A percentile compares a stretch with the other conserved stretches of the same genome.
phyloP scores from a whole-genome alignment of 2,888 invertebrate genomes.

The Entomobrya proxima region DNA sequence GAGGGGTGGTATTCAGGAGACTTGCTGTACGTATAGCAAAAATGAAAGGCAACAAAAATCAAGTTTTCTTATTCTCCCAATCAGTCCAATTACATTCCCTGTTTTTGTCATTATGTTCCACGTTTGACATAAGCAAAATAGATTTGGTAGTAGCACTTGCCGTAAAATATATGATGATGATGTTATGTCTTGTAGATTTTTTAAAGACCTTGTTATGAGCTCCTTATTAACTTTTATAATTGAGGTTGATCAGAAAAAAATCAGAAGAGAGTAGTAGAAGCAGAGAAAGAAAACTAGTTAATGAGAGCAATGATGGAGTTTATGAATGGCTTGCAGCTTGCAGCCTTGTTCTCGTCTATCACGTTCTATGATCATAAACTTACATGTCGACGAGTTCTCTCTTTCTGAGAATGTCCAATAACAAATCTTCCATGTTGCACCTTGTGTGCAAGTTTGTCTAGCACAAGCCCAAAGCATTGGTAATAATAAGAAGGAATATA shows the following conservation, averaged over 20 bases:
- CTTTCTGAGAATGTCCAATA: too few species aligned
- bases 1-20: conserved; percentile 28
- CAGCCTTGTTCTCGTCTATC: conserved; percentile 72
- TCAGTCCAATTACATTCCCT: conserved; percentile 10
- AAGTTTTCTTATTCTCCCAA: conserved; percentile 43
- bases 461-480: not conserved
- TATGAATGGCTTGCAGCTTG: conserved; percentile 69
- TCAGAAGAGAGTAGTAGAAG: conserved; percentile 18
- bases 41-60: conserved; percentile 35
- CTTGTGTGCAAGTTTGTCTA: not conserved
- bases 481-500: not conserved
- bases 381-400: not conserved
- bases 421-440: conserved; percentile 18
- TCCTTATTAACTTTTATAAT: conserved; percentile 73
- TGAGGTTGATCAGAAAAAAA: conserved; percentile 70
- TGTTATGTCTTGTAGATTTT: conserved; percentile 41
- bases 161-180: conserved; percentile 17
- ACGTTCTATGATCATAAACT: conserved; percentile 59
- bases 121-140: not conserved
- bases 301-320: conserved; percentile 63
- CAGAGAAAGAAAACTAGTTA: conserved; percentile 66
- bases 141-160: too few species aligned
- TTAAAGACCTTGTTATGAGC: conserved; percentile 68
- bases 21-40: not conserved
- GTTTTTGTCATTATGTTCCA: not conserved